Percentiles rank a stretch among this genome's conserved stretches.
phyloP scores from a whole-genome alignment of 1,140 invertebrate species.

The Helicoverpa armigera region DNA sequence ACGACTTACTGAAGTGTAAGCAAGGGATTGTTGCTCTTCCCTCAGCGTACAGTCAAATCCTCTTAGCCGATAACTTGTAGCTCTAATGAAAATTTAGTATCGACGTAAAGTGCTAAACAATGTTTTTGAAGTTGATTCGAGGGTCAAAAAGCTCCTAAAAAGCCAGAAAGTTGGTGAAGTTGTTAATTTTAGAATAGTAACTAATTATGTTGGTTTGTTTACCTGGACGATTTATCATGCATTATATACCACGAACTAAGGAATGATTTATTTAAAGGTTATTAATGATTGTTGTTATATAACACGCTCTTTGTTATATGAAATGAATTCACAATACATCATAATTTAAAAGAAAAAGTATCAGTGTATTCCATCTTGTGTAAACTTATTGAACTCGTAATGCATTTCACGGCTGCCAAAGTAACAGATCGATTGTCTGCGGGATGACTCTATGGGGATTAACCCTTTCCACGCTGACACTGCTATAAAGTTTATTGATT shows the following conservation, averaged over 20 bases:
- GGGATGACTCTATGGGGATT: neutral
- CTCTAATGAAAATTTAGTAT: constrained; percentile 35
- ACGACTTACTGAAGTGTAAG: constrained; percentile 7
- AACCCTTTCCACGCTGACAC: constrained; percentile 5
- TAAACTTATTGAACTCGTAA: neutral
- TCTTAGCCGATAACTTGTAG: constrained; percentile 14
- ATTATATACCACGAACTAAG: neutral
- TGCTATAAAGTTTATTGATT: no score
- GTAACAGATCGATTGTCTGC: constrained; percentile 21
- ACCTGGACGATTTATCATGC: neutral
- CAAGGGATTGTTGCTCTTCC: neutral
- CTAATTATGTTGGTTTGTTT: neutral
- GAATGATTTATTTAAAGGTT: no score
- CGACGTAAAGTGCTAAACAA: constrained; percentile 19
- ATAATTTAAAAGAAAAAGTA: neutral
- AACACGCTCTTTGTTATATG: neutral
- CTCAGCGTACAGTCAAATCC: neutral
- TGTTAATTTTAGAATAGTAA: neutral
- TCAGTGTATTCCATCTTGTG: neutral
- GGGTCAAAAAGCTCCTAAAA: neutral
- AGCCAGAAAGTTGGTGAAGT: neutral
- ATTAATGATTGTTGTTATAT: no score
- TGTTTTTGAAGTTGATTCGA: constrained; percentile 7
- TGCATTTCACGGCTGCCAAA: constrained; percentile 39
- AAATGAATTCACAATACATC: no score